Evolutionary conservation across 2,797 vertebrate species (phyloP).

Genomic region (Fundulus diaphanus): DNA sequence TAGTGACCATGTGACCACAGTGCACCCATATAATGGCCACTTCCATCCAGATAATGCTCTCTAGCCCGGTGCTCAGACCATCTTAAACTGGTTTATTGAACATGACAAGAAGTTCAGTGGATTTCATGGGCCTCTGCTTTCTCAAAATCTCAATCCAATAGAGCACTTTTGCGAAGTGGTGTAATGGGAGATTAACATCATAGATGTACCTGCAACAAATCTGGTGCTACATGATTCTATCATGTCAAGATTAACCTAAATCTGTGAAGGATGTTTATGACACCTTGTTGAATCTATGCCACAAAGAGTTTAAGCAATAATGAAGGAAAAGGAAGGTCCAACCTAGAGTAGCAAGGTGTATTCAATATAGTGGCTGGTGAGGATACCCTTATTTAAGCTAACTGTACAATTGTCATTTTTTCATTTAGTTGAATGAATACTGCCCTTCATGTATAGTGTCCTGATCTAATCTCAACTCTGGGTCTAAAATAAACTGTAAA

Average conservation of each 20-base stretch:
- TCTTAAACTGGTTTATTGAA: neutral
- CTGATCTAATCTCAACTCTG: neutral
- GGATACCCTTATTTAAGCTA: neutral
- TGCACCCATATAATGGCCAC: neutral
- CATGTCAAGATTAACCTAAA: neutral
- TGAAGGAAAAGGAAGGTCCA: neutral
- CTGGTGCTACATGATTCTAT: neutral
- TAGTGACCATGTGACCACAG: neutral
- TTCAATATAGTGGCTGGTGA: neutral
- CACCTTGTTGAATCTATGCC: neutral
- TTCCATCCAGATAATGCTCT: neutral
- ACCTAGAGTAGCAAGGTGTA: neutral
- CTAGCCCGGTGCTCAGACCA: neutral
- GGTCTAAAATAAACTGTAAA: neutral
- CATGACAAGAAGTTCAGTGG: neutral
- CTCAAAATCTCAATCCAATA: neutral
- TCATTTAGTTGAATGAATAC: neutral
- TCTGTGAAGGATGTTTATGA: neutral
- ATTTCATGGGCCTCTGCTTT: neutral
- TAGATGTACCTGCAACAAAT: neutral
- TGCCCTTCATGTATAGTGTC: neutral
- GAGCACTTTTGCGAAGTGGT: neutral
- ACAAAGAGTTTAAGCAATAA: neutral
- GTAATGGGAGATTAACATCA: neutral
- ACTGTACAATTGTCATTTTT: neutral